A percentile compares a stretch with the other conserved stretches of the same genome.
Conservation (phyloP, 2,888 invertebrate species). For the Hypomecis punctinalis region DNA sequence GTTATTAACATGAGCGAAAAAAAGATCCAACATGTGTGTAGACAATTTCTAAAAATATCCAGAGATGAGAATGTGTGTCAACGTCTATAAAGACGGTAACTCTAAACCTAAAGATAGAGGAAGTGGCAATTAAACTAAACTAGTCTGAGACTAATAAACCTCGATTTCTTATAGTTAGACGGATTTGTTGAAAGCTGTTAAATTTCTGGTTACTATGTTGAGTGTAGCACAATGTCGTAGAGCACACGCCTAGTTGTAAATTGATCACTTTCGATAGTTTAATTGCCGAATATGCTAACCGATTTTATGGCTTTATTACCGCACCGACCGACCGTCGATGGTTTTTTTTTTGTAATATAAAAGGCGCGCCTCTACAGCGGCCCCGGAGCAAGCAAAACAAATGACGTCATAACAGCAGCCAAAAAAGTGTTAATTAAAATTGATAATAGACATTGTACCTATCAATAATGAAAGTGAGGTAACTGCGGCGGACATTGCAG, state of each 20-base stretch:
- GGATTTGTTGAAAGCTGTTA: constrained; percentile 44
- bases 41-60: constrained; percentile 64
- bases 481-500: constrained; percentile 6
- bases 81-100: constrained; percentile 61
- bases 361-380: constrained; percentile 20
- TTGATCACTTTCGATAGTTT: constrained; percentile 35
- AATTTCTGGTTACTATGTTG: constrained; percentile 38
- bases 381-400: constrained; percentile 24
- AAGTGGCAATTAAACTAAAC: constrained; percentile 67
- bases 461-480: constrained; percentile 13
- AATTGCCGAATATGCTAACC: constrained; percentile 24
- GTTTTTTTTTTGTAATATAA: constrained; percentile 17
- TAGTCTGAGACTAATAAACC: constrained; percentile 61
- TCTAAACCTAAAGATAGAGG: constrained; percentile 61
- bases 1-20: constrained; percentile 67
- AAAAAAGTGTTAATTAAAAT: constrained; percentile 22
- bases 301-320: constrained; percentile 26
- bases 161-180: constrained; percentile 51
- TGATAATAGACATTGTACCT: constrained; percentile 16
- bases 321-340: constrained; percentile 24
- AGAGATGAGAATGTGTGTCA: constrained; percentile 66
- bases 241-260: constrained; percentile 37
- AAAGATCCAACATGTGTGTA: constrained; percentile 46
- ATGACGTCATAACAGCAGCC: constrained; percentile 31
- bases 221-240: constrained; percentile 30